Conservation (phyloP, 2,113 vertebrate species). For the Saccopteryx bilineata region DNA sequence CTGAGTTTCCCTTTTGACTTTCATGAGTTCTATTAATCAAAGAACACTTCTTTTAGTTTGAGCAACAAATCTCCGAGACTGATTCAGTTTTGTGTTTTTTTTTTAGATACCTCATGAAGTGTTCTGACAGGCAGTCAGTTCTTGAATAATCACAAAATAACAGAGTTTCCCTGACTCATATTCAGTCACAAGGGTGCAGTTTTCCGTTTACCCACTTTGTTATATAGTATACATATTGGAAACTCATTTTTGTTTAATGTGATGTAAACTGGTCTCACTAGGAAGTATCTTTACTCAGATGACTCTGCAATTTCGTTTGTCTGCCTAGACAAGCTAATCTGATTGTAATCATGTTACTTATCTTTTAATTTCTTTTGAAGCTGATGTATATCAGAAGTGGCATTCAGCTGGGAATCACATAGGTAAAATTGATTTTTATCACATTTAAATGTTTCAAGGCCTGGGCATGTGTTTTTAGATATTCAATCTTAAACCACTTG, state of each 20-base stretch:
- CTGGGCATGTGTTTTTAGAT: constrained; percentile 55
- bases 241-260: constrained; percentile 85
- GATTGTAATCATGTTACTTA: constrained; percentile 88
- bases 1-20: not conserved
- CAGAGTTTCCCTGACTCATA: constrained; percentile 25
- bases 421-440: constrained; percentile 85
- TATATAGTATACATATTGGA: constrained; percentile 60
- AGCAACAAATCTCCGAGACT: constrained; percentile 30
- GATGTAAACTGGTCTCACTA: constrained; percentile 84
- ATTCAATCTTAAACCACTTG: constrained; percentile 65
- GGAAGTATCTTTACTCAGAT: constrained; percentile 82
- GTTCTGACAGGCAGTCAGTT: constrained; percentile 60
- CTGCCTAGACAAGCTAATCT: constrained; percentile 85
- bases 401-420: constrained; percentile 80
- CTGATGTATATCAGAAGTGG: constrained; percentile 84
- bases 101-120: constrained; percentile 63
- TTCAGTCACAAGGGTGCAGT: constrained; percentile 24
- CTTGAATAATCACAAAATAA: constrained; percentile 56
- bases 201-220: constrained; percentile 72
- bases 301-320: constrained; percentile 84
- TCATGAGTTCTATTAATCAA: constrained; percentile 36
- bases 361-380: constrained; percentile 86
- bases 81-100: constrained; percentile 55
- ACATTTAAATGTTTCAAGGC: constrained; percentile 81
- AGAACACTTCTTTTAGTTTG: constrained; percentile 38